Base-by-base conservation (phyloP, 2,888 invertebrate genomes). In the Colostygia pectinataria region DNA sequence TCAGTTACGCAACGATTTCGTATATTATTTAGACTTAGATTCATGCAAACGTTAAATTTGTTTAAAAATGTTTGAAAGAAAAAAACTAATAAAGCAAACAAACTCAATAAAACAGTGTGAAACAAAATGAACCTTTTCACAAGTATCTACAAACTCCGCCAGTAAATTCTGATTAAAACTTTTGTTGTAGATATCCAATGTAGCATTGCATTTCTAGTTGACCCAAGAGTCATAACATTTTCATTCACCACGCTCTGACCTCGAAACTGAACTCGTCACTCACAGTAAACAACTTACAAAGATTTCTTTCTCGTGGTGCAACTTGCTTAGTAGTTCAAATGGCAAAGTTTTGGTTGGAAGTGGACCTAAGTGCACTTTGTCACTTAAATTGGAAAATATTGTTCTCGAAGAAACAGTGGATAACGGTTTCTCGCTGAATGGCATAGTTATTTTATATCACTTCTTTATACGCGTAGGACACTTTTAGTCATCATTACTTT, bases 321-420 rank as follows among this genome's bases (percentile, higher is more conserved):
- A 77, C 73, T 81, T 76, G 77, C 70, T 77, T 76, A 82, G 72
- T 81, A 81, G 80, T 83, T 83, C 80, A 83, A 86, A 86, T 87
- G 80, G 84, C 74, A 73, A 88, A 88, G 88, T 88, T 88, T 88
- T 85, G 83, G 87, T 87, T 83, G 80, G 80, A 75, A 79, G 80
- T 77, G 80, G 80, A 79, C 80, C 83, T 88, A 87, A 88, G 88
- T 88, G 88, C 88, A 88, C 88, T 88, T 87, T 88, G 85, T 88
- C 88, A 84, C 85, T 84, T 87, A 87, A 84, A 88, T 87, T 87
- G 87, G 79, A 88, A 88, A 88, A 88, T 88, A 88, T 88, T 82
- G 87, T 84, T 80, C 80, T 80, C 75, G 57, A 70, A 76, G 80
- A 77, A 82, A 77, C 72, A 66, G 64, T 63, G 68, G 65, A 71